phyloP scores from a whole-genome alignment of 2,797 vertebrate species.

The Triplophysa yarkandensis region DNA sequence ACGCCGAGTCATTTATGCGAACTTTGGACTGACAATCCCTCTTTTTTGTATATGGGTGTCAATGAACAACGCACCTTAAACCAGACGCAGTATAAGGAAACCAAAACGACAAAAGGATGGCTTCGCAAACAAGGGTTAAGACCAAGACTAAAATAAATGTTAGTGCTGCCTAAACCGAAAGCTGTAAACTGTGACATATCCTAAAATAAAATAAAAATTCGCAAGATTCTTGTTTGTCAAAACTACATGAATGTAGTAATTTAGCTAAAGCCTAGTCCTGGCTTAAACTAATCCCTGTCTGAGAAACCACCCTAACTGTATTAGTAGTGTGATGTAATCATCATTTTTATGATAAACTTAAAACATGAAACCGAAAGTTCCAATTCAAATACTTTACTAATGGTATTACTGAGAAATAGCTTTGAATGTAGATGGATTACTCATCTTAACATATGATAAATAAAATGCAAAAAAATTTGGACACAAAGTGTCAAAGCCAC shows the following conservation, averaged over 20 bases:
- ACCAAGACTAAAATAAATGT: no score
- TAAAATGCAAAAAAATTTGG: neutral
- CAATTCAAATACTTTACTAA: neutral
- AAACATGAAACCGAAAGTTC: neutral
- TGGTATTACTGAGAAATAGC: neutral
- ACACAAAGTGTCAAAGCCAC: neutral
- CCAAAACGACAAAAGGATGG: neutral
- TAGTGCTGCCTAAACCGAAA: no score
- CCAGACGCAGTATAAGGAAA: neutral
- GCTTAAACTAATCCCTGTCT: no score
- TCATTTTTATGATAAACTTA: neutral
- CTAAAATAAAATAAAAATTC: no score
- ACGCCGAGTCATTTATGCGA: neutral
- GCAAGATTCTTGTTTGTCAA: no score
- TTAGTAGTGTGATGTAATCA: neutral
- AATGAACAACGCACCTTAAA: neutral
- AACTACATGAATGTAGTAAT: no score
- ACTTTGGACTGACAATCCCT: constrained; percentile 27
- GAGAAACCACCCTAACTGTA: no score
- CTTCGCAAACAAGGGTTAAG: no score
- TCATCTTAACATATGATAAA: neutral
- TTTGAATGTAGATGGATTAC: neutral
- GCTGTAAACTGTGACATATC: no score
- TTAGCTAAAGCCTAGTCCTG: no score
- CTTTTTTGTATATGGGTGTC: neutral